Conservation (phyloP, 2,797 vertebrate species). For the Phoebastria nigripes region DNA sequence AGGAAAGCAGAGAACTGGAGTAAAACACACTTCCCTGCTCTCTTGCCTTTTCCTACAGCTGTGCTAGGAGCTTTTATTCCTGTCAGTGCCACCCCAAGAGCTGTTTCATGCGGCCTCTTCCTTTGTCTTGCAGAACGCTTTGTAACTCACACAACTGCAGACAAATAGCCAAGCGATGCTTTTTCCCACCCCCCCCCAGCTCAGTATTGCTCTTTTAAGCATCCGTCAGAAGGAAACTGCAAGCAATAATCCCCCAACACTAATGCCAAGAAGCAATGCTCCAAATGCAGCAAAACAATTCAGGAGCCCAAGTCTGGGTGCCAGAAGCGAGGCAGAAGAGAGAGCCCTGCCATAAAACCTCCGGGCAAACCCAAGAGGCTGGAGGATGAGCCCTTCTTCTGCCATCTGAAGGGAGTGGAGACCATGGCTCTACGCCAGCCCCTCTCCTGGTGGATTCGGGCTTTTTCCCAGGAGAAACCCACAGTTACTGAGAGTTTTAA, state of each 20-base stretch:
- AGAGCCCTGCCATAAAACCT: background rate
- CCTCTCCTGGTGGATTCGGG: fast-evolving
- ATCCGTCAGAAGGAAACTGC: background rate
- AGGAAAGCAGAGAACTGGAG: background rate
- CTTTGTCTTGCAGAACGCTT: background rate
- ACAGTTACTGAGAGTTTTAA: background rate
- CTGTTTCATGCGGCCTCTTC: background rate
- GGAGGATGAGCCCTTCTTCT: background rate
- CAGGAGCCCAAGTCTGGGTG: background rate
- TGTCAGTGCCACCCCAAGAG: background rate
- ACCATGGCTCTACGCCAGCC: background rate
- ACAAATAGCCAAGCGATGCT: background rate
- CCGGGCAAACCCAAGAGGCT: background rate
- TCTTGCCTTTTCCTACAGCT: background rate
- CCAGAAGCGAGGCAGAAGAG: background rate
- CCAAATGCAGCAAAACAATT: background rate
- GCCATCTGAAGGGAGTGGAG: background rate
- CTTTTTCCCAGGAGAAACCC: background rate
- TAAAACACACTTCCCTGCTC: background rate
- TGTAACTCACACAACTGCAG: background rate
- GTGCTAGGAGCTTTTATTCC: background rate
- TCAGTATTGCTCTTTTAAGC: background rate
- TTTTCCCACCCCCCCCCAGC: background rate
- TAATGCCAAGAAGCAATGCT: background rate
- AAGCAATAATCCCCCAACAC: background rate